These are phyloP conservation scores for Apteryx mantelli DNA, from an alignment of 2,113 vertebrate genomes.

Conservation along the genomic window DNA sequence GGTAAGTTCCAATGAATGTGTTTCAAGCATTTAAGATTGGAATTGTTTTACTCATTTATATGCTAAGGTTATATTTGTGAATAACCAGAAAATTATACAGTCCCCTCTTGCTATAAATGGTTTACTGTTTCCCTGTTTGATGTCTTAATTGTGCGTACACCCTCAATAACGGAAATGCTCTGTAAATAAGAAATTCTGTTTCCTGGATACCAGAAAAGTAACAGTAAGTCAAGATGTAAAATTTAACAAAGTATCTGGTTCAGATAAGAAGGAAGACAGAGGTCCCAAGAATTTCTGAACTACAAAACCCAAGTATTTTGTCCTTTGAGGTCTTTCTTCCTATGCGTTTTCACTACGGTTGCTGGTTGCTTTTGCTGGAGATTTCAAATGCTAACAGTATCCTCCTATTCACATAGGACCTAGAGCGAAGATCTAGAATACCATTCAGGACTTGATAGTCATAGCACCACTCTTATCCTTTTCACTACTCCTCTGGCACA, in stretches of 20 bases:
- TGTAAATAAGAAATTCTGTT: not conserved
- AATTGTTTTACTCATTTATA: not conserved
- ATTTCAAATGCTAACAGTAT: not conserved
- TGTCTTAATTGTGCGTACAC: not conserved
- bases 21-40: not conserved
- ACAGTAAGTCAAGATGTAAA: not conserved
- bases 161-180: not conserved
- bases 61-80: not conserved
- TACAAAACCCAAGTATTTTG: not conserved
- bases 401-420: not conserved
- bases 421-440: not conserved
- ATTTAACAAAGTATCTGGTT: not conserved
- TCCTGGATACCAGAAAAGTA: not conserved
- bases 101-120: not conserved
- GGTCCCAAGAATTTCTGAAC: not conserved
- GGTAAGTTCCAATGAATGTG: not conserved
- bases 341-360: not conserved
- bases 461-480: not conserved
- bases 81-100: not conserved
- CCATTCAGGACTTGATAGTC: not conserved
- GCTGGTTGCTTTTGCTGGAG: not conserved
- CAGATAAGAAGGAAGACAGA: not conserved
- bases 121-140: not conserved
- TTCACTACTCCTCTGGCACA: not conserved
- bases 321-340: not conserved